phyloP scores from a whole-genome alignment of 1,140 invertebrate species.

The Dinothrombium tinctorium region DNA sequence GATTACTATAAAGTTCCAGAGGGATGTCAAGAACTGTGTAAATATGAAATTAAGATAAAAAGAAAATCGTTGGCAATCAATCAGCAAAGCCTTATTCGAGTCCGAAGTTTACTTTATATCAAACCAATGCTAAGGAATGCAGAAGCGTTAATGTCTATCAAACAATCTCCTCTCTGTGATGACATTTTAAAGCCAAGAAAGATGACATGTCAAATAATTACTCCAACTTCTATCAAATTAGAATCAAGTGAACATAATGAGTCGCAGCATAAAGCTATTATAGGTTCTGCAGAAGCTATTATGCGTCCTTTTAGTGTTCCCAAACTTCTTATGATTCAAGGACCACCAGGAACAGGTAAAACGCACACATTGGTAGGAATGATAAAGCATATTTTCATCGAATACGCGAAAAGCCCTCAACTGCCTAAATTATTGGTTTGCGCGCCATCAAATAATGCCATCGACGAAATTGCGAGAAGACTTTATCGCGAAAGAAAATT shows the following conservation, averaged over 20 bases:
- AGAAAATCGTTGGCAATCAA: neutral
- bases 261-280: constrained; percentile 28
- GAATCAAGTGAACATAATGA: constrained; percentile 18
- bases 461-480: constrained; percentile 42
- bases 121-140: constrained; percentile 5
- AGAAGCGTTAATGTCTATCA: constrained; percentile 3
- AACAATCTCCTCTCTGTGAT: constrained; percentile 1
- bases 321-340: constrained; percentile 37
- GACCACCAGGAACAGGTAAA: constrained; percentile 45
- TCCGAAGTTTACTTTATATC: constrained; percentile 1
- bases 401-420: too few species aligned
- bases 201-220: neutral
- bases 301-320: constrained; percentile 19
- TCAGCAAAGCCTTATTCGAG: neutral
- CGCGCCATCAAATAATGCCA: constrained; percentile 55
- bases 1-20: neutral
- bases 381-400: constrained; percentile 27
- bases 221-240: constrained; percentile 6
- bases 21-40: neutral
- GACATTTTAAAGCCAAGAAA: constrained; percentile 4
- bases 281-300: constrained; percentile 21
- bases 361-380: constrained; percentile 38
- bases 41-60: constrained; percentile 1
- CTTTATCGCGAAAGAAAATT: constrained; percentile 23
- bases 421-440: constrained; percentile 37